phyloP scores from a whole-genome alignment of 2,797 vertebrate species.

The Phalanger gymnotis region DNA sequence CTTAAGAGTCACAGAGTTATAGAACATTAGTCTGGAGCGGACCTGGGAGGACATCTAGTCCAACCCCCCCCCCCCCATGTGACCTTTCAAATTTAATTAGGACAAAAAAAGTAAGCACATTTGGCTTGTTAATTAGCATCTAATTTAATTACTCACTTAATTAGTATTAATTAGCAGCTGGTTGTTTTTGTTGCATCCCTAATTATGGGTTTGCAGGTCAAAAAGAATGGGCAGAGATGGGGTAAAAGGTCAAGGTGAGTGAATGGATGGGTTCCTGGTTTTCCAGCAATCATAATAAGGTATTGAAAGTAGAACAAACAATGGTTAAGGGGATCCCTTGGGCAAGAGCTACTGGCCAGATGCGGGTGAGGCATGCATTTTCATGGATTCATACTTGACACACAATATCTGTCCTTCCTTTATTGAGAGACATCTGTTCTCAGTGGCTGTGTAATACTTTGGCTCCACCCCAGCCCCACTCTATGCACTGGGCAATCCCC shows the following conservation, averaged over 20 bases:
- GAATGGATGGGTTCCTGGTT: constrained; percentile 48
- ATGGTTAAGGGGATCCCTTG: constrained; percentile 38
- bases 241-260: constrained; percentile 54
- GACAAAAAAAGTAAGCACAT: constrained; percentile 51
- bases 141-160: constrained; percentile 68
- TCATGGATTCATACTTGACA: neutral
- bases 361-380: neutral
- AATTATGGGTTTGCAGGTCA: constrained; percentile 70
- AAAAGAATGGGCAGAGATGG: constrained; percentile 57
- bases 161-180: constrained; percentile 74
- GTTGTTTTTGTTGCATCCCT: constrained; percentile 69
- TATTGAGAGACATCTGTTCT: constrained; percentile 42
- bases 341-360: constrained; percentile 30
- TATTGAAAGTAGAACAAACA: constrained; percentile 15
- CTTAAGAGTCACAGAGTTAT: neutral
- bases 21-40: neutral
- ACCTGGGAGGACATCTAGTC: neutral
- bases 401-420: constrained; percentile 34
- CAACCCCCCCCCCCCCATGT: neutral
- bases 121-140: constrained; percentile 67
- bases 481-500: constrained; percentile 25
- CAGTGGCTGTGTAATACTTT: constrained; percentile 27
- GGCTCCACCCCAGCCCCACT: constrained; percentile 24
- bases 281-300: constrained; percentile 39
- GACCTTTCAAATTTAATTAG: constrained; percentile 57